Base-by-base conservation (phyloP, 2,888 invertebrate species). In the Lypha dubia region DNA sequence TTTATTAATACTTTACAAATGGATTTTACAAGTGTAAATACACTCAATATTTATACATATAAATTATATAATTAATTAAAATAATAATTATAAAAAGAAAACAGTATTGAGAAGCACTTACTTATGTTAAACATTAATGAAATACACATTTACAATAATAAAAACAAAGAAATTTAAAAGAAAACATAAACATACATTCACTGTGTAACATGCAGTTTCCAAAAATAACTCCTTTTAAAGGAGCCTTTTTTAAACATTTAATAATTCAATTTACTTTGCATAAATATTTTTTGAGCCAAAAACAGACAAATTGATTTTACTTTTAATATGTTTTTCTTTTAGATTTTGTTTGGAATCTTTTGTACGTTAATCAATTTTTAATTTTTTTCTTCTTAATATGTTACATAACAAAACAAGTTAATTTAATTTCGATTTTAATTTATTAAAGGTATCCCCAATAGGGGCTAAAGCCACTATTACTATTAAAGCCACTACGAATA, bases 401-500 rank as follows among this genome's bases (percentile, higher is more conserved):
- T 67, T 76, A 44, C 67, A 53, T 44, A 44, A 76, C 44, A 44
- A 51, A 44, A 76, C 44, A 53, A 38, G 9, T 77, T 84, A 81
- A 80, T 76, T 84, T 82, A 56, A 85, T 65, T 86, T 86, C 20
- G 83, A 46, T 80, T 87, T 85, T 22, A 88, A 70, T 70, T 62
- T 79, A 32, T 88, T 86, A 67, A 95, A 95, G 1, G 94, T 93
- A 32, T 94, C 94, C 71, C 94, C 94, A 77, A 97, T 95, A 0
- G 97, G 96, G 17, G 97, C 96, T 80, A 96, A 92, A 0, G 95
- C 95, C 20, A 95, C 95, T 62, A 97, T 94, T 80, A 96, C 94
- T 76, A 98, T 94, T 89, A 98, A 93, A 8, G 94, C 95, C 13
- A 95, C 93, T 0, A 95, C 94, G 87, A 98, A 94, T 22, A 94